These are phyloP conservation scores for Heliconius ismenius DNA, from an alignment of 2,888 invertebrate species.

Conservation along the genomic window DNA sequence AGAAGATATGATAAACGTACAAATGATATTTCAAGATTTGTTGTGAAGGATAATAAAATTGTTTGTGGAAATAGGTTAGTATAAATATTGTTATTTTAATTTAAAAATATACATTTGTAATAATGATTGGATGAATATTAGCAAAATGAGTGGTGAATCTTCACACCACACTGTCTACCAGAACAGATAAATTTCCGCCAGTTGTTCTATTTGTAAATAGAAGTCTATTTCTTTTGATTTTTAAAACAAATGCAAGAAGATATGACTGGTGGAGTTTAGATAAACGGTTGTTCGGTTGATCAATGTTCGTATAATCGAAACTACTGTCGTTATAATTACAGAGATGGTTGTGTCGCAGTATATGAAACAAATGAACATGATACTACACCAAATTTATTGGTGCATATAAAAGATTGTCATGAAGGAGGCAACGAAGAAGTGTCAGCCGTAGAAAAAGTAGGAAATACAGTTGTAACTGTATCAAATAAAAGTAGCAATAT, in stretches of 20 bases:
- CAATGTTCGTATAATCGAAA: not conserved
- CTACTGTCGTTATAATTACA: conserved; percentile 49
- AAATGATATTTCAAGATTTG: conserved; percentile 75
- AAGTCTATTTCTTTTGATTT: no score
- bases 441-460: conserved; percentile 63
- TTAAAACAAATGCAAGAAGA: no score
- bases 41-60: conserved; percentile 59
- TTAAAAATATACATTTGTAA: no score
- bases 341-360: conserved; percentile 68
- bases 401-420: conserved; percentile 64
- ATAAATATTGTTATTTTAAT: not conserved
- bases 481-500: conserved; percentile 56
- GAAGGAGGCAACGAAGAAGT: conserved; percentile 65
- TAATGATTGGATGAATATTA: not conserved
- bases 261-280: no score
- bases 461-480: conserved; percentile 51
- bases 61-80: conserved; percentile 74
- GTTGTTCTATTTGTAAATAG: no score
- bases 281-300: not conserved
- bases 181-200: no score
- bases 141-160: not conserved
- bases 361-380: conserved; percentile 53
- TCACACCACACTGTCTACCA: no score
- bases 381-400: conserved; percentile 54
- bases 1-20: conserved; percentile 66